These are phyloP conservation scores for Chionoecetes opilio DNA, from an alignment of 1,140 invertebrate species.

Conservation along the genomic window DNA sequence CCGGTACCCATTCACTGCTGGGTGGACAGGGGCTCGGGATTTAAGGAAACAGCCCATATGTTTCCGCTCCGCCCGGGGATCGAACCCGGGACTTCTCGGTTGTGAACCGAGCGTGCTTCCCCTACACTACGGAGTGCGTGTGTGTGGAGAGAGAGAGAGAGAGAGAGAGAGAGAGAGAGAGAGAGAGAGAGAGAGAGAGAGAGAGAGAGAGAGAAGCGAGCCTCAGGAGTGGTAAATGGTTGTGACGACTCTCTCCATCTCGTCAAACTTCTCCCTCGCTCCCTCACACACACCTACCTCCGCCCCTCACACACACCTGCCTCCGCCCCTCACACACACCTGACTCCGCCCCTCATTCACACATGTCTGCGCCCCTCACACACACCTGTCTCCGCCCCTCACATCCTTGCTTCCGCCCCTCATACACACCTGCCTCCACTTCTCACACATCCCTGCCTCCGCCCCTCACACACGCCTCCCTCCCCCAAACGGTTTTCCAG, in stretches of 20 bases:
- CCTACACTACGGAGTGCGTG: too few species aligned
- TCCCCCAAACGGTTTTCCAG: background rate
- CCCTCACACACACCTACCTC: background rate
- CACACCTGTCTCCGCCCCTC: too few species aligned
- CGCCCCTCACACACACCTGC: background rate
- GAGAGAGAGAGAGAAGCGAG: background rate
- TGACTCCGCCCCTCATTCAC: background rate
- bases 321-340: background rate
- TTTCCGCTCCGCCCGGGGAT: too few species aligned
- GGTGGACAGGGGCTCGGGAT: too few species aligned
- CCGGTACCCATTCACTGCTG: too few species aligned
- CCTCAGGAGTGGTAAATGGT: background rate
- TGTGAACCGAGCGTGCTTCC: too few species aligned
- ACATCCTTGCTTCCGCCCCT: background rate
- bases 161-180: too few species aligned
- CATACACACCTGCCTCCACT: background rate
- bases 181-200: too few species aligned
- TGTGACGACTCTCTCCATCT: slow-evolving; percentile 1
- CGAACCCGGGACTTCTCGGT: too few species aligned
- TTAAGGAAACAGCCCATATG: too few species aligned
- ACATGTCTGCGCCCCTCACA: background rate
- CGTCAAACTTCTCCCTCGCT: background rate
- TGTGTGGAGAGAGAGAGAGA: too few species aligned
- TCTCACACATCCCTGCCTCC: too few species aligned
- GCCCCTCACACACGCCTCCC: background rate